phyloP scores from a whole-genome alignment of 2,113 vertebrate species.

The Podarcis raffonei region DNA sequence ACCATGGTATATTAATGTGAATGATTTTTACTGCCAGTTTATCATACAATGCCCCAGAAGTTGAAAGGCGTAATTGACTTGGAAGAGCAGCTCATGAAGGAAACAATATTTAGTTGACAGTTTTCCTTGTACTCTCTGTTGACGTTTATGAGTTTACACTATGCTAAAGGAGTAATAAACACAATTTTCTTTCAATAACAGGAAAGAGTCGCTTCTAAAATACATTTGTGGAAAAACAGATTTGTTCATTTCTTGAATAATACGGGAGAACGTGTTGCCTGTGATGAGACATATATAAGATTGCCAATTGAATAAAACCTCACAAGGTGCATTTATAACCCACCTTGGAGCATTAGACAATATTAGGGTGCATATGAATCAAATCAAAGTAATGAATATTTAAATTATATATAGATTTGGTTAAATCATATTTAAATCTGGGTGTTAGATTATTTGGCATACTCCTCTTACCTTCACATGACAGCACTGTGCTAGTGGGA shows the following conservation, averaged over 20 bases:
- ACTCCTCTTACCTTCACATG: conserved; percentile 21
- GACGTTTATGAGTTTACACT: conserved; percentile 99
- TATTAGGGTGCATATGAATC: conserved; percentile 72
- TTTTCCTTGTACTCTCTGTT: conserved; percentile 93
- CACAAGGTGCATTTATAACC: conserved; percentile 77
- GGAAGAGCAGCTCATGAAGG: conserved; percentile 95
- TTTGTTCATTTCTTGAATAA: conserved; percentile 85
- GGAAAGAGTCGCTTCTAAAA: conserved; percentile 83
- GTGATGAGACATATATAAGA: conserved; percentile 72
- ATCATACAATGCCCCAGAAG: conserved; percentile 96
- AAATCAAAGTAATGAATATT: conserved; percentile 77
- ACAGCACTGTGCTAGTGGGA: conserved; percentile 19
- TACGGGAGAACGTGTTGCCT: conserved; percentile 77
- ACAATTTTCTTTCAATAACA: conserved; percentile 93
- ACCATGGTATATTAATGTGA: conserved; percentile 99
- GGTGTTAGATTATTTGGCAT: conserved; percentile 47
- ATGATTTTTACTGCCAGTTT: conserved; percentile 99
- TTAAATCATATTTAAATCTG: conserved; percentile 69
- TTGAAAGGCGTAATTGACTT: conserved; percentile 99
- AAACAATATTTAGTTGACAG: conserved; percentile 99
- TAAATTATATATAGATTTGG: conserved; percentile 77
- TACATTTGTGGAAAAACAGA: conserved; percentile 79
- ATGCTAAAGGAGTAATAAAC: conserved; percentile 96
- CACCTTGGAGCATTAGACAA: conserved; percentile 75
- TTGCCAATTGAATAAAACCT: conserved; percentile 81